Conservation (phyloP, 2,113 vertebrate species). For the Notarius quadriscutis region DNA sequence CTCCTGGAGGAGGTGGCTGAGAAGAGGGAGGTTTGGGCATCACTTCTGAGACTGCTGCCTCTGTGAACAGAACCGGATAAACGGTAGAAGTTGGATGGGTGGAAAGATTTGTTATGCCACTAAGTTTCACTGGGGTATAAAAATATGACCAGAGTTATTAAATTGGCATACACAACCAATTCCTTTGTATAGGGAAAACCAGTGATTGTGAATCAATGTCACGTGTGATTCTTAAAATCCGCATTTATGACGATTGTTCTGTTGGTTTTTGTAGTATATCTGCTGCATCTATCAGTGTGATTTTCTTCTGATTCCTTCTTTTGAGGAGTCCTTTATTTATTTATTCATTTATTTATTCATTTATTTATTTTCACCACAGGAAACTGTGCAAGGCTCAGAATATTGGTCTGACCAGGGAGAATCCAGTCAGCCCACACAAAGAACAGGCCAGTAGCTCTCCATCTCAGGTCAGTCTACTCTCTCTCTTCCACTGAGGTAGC, state of each 20-base stretch:
- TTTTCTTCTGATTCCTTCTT: background rate
- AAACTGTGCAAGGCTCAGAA: slow-evolving; percentile 84
- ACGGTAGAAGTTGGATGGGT: no score
- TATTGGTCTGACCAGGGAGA: slow-evolving; percentile 65
- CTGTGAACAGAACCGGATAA: no score
- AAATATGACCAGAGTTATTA: background rate
- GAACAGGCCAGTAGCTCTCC: slow-evolving; percentile 81
- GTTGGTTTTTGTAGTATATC: background rate
- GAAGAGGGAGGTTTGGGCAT: no score
- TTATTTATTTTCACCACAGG: slow-evolving; percentile 64
- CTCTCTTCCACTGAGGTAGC: background rate
- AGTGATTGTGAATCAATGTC: background rate
- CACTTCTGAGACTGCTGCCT: no score
- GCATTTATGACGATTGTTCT: background rate
- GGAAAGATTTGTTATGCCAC: background rate
- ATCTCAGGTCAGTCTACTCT: slow-evolving; percentile 77
- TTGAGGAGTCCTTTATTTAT: background rate
- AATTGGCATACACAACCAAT: background rate
- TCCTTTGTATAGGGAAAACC: background rate
- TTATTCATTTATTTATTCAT: no score
- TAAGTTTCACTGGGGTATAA: background rate
- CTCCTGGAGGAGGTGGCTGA: no score
- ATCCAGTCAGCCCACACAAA: slow-evolving; percentile 79
- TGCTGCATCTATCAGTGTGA: background rate
- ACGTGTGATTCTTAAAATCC: background rate